These are phyloP conservation scores for Aplocera efformata DNA, from an alignment of 2,888 invertebrate species.

Conservation along the genomic window DNA sequence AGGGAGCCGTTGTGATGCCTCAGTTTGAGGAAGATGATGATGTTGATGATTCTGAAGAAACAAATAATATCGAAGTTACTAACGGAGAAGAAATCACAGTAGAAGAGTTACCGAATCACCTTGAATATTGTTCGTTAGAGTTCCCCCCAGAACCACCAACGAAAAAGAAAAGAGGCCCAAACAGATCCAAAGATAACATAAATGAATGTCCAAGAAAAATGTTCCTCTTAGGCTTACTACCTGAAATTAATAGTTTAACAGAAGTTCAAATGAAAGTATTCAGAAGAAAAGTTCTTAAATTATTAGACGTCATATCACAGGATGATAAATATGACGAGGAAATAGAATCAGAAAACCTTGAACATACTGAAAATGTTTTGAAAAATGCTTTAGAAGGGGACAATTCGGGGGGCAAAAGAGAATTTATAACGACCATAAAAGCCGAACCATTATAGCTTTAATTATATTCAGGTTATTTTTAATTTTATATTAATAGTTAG, in stretches of 20 bases:
- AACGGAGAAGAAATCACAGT: constrained; percentile 8
- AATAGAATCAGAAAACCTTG: too few relatives aligned
- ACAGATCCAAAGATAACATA: neutral
- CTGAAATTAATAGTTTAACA: constrained; percentile 41
- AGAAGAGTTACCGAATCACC: constrained; percentile 9
- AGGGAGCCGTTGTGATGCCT: constrained; percentile 11
- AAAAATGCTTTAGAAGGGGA: neutral
- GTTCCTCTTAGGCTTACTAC: constrained; percentile 43
- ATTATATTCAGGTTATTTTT: neutral
- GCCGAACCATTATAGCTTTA: constrained; percentile 16
- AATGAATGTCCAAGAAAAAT: constrained; percentile 33
- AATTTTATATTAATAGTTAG: too few relatives aligned
- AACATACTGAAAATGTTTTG: too few relatives aligned
- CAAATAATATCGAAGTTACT: constrained; percentile 12
- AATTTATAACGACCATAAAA: constrained; percentile 14
- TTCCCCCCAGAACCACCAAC: constrained; percentile 15
- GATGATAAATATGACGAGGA: constrained; percentile 1
- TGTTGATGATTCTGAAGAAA: constrained; percentile 25
- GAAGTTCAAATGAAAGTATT: constrained; percentile 45
- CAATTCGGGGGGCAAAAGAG: neutral
- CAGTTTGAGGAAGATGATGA: constrained; percentile 34
- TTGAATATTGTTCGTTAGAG: constrained; percentile 10
- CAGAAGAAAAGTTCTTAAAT: constrained; percentile 40
- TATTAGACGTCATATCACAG: constrained; percentile 40
- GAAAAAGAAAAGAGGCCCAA: constrained; percentile 20